These are phyloP conservation scores for Cyaniris semiargus DNA, from an alignment of 2,888 invertebrate genomes.

Conservation along the genomic window DNA sequence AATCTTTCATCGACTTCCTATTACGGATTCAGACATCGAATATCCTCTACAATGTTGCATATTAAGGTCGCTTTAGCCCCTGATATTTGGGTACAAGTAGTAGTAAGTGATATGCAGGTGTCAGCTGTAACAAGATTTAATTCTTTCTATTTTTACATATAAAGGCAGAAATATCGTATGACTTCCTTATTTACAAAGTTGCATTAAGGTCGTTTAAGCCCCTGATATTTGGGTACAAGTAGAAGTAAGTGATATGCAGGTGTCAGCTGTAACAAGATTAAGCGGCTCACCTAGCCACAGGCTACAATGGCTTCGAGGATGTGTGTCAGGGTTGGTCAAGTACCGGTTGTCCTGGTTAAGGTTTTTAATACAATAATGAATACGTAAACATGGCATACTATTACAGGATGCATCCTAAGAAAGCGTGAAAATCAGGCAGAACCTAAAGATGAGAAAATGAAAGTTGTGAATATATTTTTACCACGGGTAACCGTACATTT, in stretches of 20 bases:
- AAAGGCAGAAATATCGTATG: too few relatives aligned
- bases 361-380: background rate
- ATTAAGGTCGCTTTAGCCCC: too few relatives aligned
- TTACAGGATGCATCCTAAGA: background rate
- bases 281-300: constrained; percentile 22
- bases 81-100: too few relatives aligned
- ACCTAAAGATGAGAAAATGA: background rate
- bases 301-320: constrained; percentile 27
- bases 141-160: too few relatives aligned
- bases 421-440: background rate
- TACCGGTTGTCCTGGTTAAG: background rate
- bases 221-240: background rate
- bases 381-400: background rate
- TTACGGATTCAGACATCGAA: too few relatives aligned
- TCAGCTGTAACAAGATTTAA: background rate
- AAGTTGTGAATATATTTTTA: too few relatives aligned
- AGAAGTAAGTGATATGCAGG: background rate
- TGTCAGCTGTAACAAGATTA: constrained; percentile 4
- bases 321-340: constrained; percentile 23
- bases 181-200: too few relatives aligned
- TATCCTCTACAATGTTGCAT: too few relatives aligned
- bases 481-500: too few relatives aligned
- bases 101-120: too few relatives aligned
- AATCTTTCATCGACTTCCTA: too few relatives aligned
- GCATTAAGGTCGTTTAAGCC: too few relatives aligned